Conservation (phyloP, 2,888 invertebrate genomes). For the Panopea generosa region DNA sequence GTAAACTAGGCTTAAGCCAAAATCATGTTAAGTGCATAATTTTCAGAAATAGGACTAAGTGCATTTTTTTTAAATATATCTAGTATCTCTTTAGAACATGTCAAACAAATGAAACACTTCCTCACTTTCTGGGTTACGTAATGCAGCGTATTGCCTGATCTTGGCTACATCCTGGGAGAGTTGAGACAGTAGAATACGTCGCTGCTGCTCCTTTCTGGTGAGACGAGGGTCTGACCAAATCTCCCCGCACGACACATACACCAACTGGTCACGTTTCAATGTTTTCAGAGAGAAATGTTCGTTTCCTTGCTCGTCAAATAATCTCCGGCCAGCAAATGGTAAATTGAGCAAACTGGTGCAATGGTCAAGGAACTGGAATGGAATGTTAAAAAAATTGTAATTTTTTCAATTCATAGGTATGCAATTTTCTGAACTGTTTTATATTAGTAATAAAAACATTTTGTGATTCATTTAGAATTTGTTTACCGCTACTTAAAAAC, state of each 20-base stretch:
- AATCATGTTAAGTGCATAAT: too few species aligned
- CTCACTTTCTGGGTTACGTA: constrained; percentile 82
- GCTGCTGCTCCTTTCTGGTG: constrained; percentile 82
- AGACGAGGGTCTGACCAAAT: constrained; percentile 83
- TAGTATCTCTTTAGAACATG: too few species aligned
- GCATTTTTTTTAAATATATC: too few species aligned
- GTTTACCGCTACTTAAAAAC: too few species aligned
- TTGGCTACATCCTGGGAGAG: constrained; percentile 83
- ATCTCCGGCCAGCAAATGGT: constrained; percentile 83
- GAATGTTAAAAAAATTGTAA: background rate
- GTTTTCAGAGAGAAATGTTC: constrained; percentile 82
- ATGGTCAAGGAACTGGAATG: constrained; percentile 83
- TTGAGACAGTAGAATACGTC: constrained; percentile 81
- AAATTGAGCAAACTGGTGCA: constrained; percentile 82
- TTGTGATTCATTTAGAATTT: too few species aligned
- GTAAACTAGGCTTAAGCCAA: too few species aligned
- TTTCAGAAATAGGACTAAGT: too few species aligned
- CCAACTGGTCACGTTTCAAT: constrained; percentile 81
- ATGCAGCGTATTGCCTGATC: constrained; percentile 81
- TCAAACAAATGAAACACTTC: constrained; percentile 11
- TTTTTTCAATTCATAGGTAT: background rate
- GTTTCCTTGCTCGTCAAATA: constrained; percentile 83
- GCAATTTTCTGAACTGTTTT: background rate
- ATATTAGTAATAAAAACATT: background rate
- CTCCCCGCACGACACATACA: constrained; percentile 84